Base-by-base conservation (phyloP, 2,888 invertebrate genomes). In the Eudasyphora cyanicolor region DNA sequence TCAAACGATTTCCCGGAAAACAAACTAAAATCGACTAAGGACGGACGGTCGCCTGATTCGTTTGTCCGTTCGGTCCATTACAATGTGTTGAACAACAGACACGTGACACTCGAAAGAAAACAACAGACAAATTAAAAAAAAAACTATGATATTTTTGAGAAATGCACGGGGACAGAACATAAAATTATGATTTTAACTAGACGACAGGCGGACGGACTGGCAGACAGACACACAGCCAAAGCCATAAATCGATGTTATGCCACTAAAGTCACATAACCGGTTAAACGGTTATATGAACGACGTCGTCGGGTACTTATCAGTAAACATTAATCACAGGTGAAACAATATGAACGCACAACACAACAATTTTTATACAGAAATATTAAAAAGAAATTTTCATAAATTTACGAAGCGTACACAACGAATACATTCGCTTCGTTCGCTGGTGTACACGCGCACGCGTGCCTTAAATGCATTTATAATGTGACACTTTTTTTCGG, bases 261-360 rank as follows among this genome's bases (percentile, higher is more conserved):
- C n/a, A n/a, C n/a, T n/a, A 64, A 64, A 45, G 12, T 45, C 45
- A 14, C 6, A 45, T n/a, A n/a, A 4, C 35, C 62, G 3, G 42
- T 17, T 42, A 38, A 8, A n/a, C n/a, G n/a, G n/a, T n/a, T n/a
- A n/a, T n/a, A n/a, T n/a, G n/a, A n/a, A 24, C 19, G 3, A 29
- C 32, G 32, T 32, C 17, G 5, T 32, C 24, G 6, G 67, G 35
- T 64, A 45, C n/a, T 84, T 84, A 84, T 84, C 84, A 38, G 7
- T 14, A 73, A 80, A 79, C 84, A 60, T 84, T 76, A 79, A 84
- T 84, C 84, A 54, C 80, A 84, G 84, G 84, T 84, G 81, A 73
- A 79, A 60, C 14, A 76, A 71, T 2, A 17, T 17, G 21, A 45
- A 12, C 54, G 45, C 38, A 57, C 57, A 29, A 60, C 12, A 60